Base-by-base conservation (phyloP, 1,140 invertebrate species). In the Cyphomyrmex costatus region DNA sequence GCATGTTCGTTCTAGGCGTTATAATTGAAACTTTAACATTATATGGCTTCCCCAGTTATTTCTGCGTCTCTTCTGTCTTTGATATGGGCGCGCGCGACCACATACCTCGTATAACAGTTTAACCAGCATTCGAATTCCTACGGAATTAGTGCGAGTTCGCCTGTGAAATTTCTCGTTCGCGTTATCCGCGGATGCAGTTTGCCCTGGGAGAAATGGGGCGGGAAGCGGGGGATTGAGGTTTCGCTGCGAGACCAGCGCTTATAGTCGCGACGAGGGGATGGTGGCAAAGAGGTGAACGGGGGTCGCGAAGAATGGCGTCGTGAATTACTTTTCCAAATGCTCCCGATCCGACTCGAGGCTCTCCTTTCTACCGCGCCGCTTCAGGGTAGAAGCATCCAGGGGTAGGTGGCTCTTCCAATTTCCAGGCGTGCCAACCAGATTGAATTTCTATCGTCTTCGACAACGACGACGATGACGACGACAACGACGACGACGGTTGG, bases 391-490 rank as follows among this genome's bases (percentile, higher is more conserved):
- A 92, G 92, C 90, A 90, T 74, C 70, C 78, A 87, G 61, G 87
- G 87, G 85, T 89, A 92, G 85, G 85, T 89, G 90, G 90, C 92
- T 92, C 90, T 93, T 92, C 91, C 91, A 92, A 94, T 93, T 93
- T 93, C 91, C 90, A 92, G 86, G 90, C 86, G 89, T 92, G 90
- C 89, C 89, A 92, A 90, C 91, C 91, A 93, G 93, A 93, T 94
- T 94, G 93, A 94, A 94, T 93, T 94, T 92, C 92, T 92, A 93
- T 94, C 93, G 91, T 91, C 80, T 78, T 71, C 78, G 78, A 85
- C 86, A 61, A 61, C 83, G 68, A 84, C 84, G 73, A 74, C 85
- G 21, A 79, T 78, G 21, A 70, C 77, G 33, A 71, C 73, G 36
- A 63, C 70, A 60, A 68, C 85, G 70, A 63, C 61, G 60, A 33